These are phyloP conservation scores for Malaclemys terrapin DNA, from an alignment of 2,113 vertebrate genomes.

Conservation along the genomic window DNA sequence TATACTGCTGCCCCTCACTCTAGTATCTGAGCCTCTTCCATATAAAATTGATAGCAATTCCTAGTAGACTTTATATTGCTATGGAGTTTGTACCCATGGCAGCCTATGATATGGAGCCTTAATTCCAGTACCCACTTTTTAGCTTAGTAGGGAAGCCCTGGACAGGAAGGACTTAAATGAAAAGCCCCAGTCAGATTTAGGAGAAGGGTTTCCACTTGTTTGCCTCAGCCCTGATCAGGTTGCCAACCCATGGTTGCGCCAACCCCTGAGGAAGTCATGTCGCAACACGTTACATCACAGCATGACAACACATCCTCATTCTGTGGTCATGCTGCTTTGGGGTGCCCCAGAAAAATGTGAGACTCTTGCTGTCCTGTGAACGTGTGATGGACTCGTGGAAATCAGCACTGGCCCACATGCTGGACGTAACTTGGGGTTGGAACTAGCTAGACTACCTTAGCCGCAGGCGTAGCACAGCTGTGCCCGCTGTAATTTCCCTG, in stretches of 20 bases:
- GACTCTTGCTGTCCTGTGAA: background rate
- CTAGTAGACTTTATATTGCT: background rate
- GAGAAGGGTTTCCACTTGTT: background rate
- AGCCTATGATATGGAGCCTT: background rate
- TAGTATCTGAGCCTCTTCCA: background rate
- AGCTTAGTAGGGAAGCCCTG: background rate
- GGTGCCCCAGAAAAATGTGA: background rate
- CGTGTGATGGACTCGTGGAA: background rate
- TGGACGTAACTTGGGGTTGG: background rate
- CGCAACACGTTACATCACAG: background rate
- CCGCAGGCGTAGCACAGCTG: background rate
- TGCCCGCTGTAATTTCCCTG: background rate
- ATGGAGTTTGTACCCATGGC: background rate
- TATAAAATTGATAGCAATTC: background rate
- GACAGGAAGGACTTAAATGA: background rate
- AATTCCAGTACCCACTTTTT: background rate
- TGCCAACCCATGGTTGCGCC: background rate
- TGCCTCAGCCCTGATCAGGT: background rate
- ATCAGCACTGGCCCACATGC: background rate
- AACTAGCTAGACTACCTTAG: background rate
- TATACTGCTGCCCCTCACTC: background rate
- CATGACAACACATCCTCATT: background rate
- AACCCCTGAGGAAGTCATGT: background rate
- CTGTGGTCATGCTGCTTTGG: background rate
- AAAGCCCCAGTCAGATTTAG: background rate